Evolutionary conservation across 2,888 invertebrate species (phyloP).

Genomic region (Dynastes tityus): DNA sequence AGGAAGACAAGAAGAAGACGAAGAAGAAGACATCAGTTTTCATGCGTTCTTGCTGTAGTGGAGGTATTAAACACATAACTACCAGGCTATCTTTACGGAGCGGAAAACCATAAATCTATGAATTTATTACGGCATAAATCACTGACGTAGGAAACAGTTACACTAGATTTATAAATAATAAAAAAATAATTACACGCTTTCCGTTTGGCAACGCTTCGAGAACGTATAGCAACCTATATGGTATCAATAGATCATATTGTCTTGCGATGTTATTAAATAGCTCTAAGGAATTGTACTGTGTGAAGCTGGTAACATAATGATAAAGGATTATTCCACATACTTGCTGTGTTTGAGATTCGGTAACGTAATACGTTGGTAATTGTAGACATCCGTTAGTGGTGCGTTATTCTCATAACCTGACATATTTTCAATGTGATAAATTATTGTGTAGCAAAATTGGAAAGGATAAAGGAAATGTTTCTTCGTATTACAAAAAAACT

Average conservation of each 20-base stretch:
- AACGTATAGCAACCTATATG: constrained; percentile 28
- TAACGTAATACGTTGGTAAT: not conserved
- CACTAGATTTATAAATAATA: constrained; percentile 45
- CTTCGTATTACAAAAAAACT: no score
- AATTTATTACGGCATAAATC: constrained; percentile 46
- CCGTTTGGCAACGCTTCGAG: constrained; percentile 40
- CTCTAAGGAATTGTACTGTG: constrained; percentile 29
- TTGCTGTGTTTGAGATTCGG: no score
- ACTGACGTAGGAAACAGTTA: constrained; percentile 38
- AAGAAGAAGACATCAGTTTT: constrained; percentile 43
- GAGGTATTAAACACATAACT: constrained; percentile 42
- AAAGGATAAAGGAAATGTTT: no score
- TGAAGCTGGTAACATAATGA: not conserved
- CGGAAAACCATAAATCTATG: constrained; percentile 45
- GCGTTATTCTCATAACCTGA: no score
- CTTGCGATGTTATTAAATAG: constrained; percentile 42
- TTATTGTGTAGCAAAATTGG: not conserved
- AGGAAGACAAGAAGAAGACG: constrained; percentile 6
- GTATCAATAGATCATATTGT: constrained; percentile 45
- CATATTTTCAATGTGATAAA: not conserved
- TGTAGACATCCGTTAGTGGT: not conserved
- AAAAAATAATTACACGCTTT: constrained; percentile 44
- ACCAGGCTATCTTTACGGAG: constrained; percentile 38
- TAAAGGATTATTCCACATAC: no score
- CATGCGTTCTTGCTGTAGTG: constrained; percentile 33